Evolutionary conservation across 2,888 invertebrate species (phyloP), one percentile per base, ranked within the genome.

Genomic region (Dendrolimus houi): DNA sequence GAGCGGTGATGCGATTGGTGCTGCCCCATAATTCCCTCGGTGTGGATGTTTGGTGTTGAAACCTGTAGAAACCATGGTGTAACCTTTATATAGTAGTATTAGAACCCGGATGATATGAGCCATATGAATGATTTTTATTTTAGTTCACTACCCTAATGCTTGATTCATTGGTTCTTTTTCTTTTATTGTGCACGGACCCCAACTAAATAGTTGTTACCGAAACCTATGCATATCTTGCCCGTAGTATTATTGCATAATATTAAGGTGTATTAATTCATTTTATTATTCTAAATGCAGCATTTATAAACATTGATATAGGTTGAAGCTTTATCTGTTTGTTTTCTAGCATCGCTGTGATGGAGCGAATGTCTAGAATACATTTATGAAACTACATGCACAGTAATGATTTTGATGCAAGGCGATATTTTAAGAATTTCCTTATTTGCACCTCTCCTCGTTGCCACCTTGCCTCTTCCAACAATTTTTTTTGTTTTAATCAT

Each of bases 281-380:
- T 29, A 41, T 54, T 54, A 56, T 41, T 41, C 13, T 56, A 54
- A 55, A 60, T 63, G 70, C 58, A 71, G 68, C 70, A 69, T 74
- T 67, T 80, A 74, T 69, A 71, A 41, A 69, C 69, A 73, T 71
- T 75, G 75, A 75, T 77, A 75, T 70, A 75, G 71, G 75, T 80
- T 61, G 70, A 82, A 86, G 88, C 89, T 90, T 90, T 88, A 89
- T 87, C 88, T 89, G 89, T 89, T 90, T 90, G 87, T 91, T 91
- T 90, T 91, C 90, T 91, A 89, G 87, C 88, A 91, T 88, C 81
- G 87, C 87, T 87, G 85, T 79, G 75, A 77, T 75, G 68, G 41
- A 53, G 14, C 47, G 55, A 40, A 52, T 53, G 42, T 29, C 55
- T 52, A n/a, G 55, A 55, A 52, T 9, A n/a, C 14, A 41, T 7